phyloP scores from a whole-genome alignment of 2,113 vertebrate genomes.

The Solea senegalensis region DNA sequence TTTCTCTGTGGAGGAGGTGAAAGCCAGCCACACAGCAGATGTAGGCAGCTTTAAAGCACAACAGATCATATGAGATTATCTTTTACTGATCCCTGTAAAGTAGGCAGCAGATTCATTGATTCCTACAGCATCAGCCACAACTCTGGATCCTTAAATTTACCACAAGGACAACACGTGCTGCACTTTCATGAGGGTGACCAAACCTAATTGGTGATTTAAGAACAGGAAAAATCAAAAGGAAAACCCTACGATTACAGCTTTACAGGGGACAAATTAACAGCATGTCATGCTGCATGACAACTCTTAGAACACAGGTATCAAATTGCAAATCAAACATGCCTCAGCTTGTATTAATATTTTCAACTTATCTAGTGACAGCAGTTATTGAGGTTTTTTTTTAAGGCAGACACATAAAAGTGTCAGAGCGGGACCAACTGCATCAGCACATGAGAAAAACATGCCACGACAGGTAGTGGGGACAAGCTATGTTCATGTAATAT shows the following conservation, averaged over 20 bases:
- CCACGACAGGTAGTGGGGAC: background rate
- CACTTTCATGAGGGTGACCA: background rate
- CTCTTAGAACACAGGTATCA: background rate
- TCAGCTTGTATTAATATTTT: constrained; percentile 35
- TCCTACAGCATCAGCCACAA: constrained; percentile 38
- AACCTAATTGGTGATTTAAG: background rate
- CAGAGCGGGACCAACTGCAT: background rate
- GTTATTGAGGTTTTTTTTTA: background rate
- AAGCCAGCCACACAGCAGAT: constrained; percentile 66
- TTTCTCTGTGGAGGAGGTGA: constrained; percentile 51
- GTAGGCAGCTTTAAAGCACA: constrained; percentile 70
- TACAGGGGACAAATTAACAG: background rate
- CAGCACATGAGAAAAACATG: background rate
- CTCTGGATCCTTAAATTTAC: constrained; percentile 26
- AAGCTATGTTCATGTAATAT: background rate
- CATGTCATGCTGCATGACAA: background rate
- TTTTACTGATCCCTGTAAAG: constrained; percentile 69
- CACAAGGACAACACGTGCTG: background rate
- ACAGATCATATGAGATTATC: constrained; percentile 77
- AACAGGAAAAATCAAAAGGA: background rate
- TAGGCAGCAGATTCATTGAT: constrained; percentile 66
- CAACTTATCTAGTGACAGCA: background rate
- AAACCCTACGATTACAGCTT: background rate
- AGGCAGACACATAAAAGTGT: background rate
- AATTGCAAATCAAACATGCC: constrained; percentile 22